Evolutionary conservation across 2,113 vertebrate species (phyloP).

Genomic region (Pogonocichla stellata): DNA sequence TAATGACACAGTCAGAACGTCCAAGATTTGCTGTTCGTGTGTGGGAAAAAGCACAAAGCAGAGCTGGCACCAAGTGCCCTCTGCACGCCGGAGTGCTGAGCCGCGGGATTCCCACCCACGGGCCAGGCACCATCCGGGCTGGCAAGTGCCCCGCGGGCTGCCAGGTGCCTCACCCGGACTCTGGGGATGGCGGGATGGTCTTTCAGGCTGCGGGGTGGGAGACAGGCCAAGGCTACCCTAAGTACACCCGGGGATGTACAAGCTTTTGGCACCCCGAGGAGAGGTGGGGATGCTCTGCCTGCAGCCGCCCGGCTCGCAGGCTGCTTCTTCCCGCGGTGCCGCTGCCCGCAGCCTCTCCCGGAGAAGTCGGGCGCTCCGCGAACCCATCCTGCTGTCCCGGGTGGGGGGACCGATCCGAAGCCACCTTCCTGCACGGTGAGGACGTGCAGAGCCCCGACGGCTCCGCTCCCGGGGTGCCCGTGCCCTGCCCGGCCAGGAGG

Average conservation of each 20-base stretch:
- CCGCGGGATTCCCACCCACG: fast-evolving
- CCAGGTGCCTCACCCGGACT: neutral
- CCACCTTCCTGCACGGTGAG: neutral
- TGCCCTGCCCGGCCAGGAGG: neutral
- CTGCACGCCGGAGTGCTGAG: neutral
- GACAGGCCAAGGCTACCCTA: neutral
- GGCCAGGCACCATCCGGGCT: neutral
- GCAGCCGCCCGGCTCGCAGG: neutral
- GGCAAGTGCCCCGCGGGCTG: fast-evolving
- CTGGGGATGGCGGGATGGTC: neutral
- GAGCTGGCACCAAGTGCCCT: neutral
- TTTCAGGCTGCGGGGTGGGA: neutral
- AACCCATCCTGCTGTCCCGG: neutral
- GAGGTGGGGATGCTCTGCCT: neutral
- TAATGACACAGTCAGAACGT: neutral
- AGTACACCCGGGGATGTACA: neutral
- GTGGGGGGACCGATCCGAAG: neutral
- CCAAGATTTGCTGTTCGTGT: neutral
- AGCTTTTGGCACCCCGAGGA: conserved; percentile 57
- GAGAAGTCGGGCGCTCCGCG: neutral
- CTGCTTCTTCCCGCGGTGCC: neutral
- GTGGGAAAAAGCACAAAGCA: fast-evolving
- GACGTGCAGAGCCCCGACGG: neutral
- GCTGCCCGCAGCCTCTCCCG: neutral
- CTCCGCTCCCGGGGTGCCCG: neutral